Evolutionary conservation across 2,113 vertebrate species (phyloP).

Genomic region (Podilymbus podiceps): DNA sequence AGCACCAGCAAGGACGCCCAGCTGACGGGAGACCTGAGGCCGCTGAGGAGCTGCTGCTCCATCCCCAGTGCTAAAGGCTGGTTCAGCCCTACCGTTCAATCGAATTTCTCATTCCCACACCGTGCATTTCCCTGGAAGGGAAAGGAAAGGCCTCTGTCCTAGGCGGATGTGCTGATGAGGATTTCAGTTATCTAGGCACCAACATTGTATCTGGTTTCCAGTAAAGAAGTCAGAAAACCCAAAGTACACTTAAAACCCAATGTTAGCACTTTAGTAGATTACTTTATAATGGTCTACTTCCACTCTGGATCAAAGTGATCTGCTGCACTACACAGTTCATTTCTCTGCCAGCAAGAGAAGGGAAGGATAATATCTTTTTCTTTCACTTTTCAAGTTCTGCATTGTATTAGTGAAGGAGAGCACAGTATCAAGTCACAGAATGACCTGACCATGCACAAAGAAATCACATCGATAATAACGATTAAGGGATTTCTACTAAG

Average conservation of each 20-base stretch:
- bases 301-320: neutral
- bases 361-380: neutral
- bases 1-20: neutral
- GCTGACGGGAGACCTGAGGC: accelerated
- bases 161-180: neutral
- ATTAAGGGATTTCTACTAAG: neutral
- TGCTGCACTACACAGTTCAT: neutral
- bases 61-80: neutral
- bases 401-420: neutral
- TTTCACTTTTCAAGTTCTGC: neutral
- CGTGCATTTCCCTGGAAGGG: neutral
- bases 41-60: neutral
- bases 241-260: neutral
- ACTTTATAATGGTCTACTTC: neutral
- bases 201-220: neutral
- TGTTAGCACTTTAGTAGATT: neutral
- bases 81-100: neutral
- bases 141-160: neutral
- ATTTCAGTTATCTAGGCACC: neutral
- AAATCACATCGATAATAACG: neutral
- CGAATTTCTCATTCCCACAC: neutral
- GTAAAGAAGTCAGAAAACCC: neutral
- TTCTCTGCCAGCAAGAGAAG: neutral
- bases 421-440: neutral
- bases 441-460: neutral